Evolutionary conservation across 1,140 invertebrate species (phyloP).

Genomic region (Druon quercuslanigerum): DNA sequence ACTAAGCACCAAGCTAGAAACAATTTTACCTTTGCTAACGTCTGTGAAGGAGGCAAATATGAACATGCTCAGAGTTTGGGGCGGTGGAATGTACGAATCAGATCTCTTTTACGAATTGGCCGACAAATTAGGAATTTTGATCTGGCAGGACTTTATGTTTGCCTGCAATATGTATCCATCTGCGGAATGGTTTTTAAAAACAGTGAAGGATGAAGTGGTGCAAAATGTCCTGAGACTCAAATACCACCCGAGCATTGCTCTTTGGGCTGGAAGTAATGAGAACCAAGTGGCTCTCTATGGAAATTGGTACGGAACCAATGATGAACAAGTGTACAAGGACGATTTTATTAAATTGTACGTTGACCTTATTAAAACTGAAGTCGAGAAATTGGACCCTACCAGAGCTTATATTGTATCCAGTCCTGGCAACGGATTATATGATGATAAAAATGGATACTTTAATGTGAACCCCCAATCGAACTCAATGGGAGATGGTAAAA

Average conservation of each 20-base stretch:
- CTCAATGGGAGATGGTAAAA: slow-evolving; percentile 90
- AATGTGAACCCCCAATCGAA: slow-evolving; percentile 85
- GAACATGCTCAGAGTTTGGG: slow-evolving; percentile 98
- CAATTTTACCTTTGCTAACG: slow-evolving; percentile 79
- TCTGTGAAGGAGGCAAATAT: slow-evolving; percentile 89
- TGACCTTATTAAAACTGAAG: slow-evolving; percentile 83
- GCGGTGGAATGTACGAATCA: slow-evolving; percentile 96
- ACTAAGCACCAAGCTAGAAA: slow-evolving; percentile 74
- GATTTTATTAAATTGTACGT: slow-evolving; percentile 95
- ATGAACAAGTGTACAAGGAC: slow-evolving; percentile 78
- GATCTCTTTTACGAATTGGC: slow-evolving; percentile 93
- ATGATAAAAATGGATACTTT: slow-evolving; percentile 85
- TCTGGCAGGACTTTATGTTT: slow-evolving; percentile 98
- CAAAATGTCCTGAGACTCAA: slow-evolving; percentile 91
- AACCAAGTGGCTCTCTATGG: slow-evolving; percentile 93
- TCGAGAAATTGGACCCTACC: slow-evolving; percentile 79
- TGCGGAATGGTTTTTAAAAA: slow-evolving; percentile 82
- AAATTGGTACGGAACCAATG: slow-evolving; percentile 88
- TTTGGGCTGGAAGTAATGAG: slow-evolving; percentile 98
- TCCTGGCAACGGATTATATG: slow-evolving; percentile 91
- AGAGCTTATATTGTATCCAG: slow-evolving; percentile 90
- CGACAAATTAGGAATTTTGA: slow-evolving; percentile 87
- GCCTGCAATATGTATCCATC: slow-evolving; percentile 97
- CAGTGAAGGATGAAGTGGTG: slow-evolving; percentile 85
- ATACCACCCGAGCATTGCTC: slow-evolving; percentile 90